Conservation (phyloP, 2,797 vertebrate species). For the Falco novaeseelandiae region DNA sequence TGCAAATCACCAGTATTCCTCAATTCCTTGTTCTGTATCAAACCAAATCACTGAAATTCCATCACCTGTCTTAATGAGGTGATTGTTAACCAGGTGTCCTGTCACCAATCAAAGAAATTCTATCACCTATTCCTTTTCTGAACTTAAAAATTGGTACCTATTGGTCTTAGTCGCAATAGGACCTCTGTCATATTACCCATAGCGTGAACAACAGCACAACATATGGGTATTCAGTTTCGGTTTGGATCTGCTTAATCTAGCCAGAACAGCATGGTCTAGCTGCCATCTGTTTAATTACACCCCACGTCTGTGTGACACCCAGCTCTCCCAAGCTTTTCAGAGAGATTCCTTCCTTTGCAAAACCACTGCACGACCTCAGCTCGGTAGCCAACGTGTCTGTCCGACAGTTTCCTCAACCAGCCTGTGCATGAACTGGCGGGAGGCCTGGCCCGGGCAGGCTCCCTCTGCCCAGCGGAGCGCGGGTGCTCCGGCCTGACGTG, state of each 20-base stretch:
- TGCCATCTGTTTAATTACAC: background rate
- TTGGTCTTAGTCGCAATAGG: background rate
- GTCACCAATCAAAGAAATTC: background rate
- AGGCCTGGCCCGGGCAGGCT: fast-evolving
- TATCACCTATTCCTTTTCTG: background rate
- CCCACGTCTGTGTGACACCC: background rate
- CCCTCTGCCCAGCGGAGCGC: background rate
- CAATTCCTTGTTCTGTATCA: background rate
- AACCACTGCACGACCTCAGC: background rate
- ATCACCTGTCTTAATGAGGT: background rate
- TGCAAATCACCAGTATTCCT: background rate
- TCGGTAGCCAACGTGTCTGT: fast-evolving
- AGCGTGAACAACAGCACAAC: background rate
- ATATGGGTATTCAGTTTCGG: background rate
- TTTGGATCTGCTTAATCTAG: background rate
- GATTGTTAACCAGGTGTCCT: background rate
- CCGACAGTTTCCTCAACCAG: background rate
- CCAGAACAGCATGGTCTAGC: background rate
- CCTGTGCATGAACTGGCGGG: fast-evolving
- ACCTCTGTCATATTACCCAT: background rate
- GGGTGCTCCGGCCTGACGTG: background rate
- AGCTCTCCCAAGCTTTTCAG: background rate
- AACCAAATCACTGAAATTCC: background rate
- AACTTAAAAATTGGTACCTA: background rate
- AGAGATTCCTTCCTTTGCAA: background rate